Evolutionary conservation across 2,797 vertebrate genomes (phyloP).

Genomic region (Acestrorhynchus altus): DNA sequence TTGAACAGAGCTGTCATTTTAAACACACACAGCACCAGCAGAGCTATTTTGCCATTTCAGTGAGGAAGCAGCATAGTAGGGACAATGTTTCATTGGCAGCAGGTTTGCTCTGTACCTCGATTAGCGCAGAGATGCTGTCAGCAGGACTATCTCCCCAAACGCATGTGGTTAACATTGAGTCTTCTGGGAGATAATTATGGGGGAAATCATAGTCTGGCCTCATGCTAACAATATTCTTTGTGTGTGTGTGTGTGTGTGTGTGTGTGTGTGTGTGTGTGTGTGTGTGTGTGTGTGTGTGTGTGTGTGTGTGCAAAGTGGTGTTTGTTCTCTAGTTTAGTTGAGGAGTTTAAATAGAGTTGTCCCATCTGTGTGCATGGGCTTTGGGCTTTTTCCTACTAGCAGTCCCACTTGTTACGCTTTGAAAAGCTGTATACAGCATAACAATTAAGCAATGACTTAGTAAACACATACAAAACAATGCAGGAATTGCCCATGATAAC

Average conservation of each 20-base stretch:
- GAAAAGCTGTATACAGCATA: not conserved
- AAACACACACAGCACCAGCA: slow-evolving; percentile 23
- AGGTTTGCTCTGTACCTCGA: slow-evolving; percentile 40
- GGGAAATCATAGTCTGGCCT: slow-evolving; percentile 61
- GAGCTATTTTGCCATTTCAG: slow-evolving; percentile 22
- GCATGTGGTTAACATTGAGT: slow-evolving; percentile 45
- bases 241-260: slow-evolving; percentile 31
- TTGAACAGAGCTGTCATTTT: slow-evolving; percentile 25
- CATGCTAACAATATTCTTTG: slow-evolving; percentile 53
- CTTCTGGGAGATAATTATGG: slow-evolving; percentile 68
- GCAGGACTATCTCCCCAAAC: slow-evolving; percentile 45
- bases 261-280: slow-evolving; percentile 40
- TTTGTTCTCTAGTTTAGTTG: slow-evolving; percentile 54
- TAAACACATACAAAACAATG: too few species aligned
- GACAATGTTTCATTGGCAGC: slow-evolving; percentile 6
- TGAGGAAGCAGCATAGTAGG: slow-evolving; percentile 24
- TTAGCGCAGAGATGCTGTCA: slow-evolving; percentile 36
- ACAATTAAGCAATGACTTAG: not conserved
- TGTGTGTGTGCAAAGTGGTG: slow-evolving; percentile 47
- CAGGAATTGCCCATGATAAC: too few species aligned
- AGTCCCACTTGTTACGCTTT: not conserved
- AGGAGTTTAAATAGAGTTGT: slow-evolving; percentile 51
- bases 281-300: not conserved
- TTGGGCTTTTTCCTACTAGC: not conserved
- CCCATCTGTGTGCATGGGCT: slow-evolving; percentile 45